Evolutionary conservation across 2,888 invertebrate species (phyloP), one percentile per base, ranked within the genome.

Genomic region (Tuberolachnus salignus): DNA sequence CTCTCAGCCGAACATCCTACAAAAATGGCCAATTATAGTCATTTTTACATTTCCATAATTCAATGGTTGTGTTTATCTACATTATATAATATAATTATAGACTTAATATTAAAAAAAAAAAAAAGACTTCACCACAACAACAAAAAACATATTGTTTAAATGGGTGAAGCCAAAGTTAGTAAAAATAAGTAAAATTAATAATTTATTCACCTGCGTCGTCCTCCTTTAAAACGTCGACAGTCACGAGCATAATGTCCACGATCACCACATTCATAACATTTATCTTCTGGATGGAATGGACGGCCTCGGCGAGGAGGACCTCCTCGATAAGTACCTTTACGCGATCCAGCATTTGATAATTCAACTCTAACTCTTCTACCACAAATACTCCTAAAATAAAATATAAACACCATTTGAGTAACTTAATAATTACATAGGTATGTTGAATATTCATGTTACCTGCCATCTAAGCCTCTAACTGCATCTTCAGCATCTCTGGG

Each of bases 191-290:
- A 4, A 73, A 69, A 42, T 13, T 23, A 71, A 80, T 59, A 42
- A 64, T 55, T 19, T 19, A 78, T 69, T 57, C 61, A 69, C 80
- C 87, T 85, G 64, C 82, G 80, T 80, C 86, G 85, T 80, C 88
- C 86, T 81, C 87, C 85, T 82, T 89, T 87, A 84, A 92, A 91
- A 82, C 92, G 89, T 80, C 91, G 90, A 86, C 97, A 96, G 85
- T 97, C 95, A 83, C 96, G 89, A 72, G 96, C 96, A 86, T 95
- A 96, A 86, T 97, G 96, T 11, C 97, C 97, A 82, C 94, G 89
- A 84, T 94, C 95, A 53, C 96, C 96, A 86, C 97, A 97, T 85
- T 96, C 95, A 85, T 96, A 97, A 86, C 97, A 97, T 81, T 94
- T 91, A 87, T 96, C 96, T 84, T 95, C 94, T 13, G 94, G 94